Evolutionary conservation across 2,888 invertebrate genomes (phyloP), one percentile per base, ranked within the genome.

Genomic region (Tortrix viridana): DNA sequence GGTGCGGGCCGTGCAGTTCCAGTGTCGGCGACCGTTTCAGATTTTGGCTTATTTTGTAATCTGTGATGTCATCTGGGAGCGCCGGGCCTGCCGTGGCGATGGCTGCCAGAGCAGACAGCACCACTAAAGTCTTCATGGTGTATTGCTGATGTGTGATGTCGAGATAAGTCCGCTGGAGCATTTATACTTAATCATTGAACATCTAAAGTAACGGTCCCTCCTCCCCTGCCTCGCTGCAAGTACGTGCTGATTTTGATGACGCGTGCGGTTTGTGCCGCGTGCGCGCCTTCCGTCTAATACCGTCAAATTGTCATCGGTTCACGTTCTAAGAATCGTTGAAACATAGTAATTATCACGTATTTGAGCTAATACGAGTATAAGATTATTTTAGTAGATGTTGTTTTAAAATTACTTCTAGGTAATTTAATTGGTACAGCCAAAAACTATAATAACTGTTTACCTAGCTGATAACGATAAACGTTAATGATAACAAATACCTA

Each of bases 71-170:
- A 7, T 78, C 75, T 1, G 73, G 72, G 14, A 69, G 67, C 9
- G 86, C 69, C 20, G 91, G 90, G 37, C 86, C 86, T 63, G 89
- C 84, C 50, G 80, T 65, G 72, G 81, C 81, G 57, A 83, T 71
- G 43, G 81, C 71, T 65, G 74, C 83, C 73, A 89, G 69, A 73
- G 84, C 81, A 70, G 80, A 81, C 65, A 91, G 72, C 74, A 86
- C 81, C 71, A 87, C 73, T 71, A 87, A 70, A 72, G 81, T 84
- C 88, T 88, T 88, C 90, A 90, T 91, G 69, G 80, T 87, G 78
- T 72, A 76, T 69, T 70, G 68, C 68, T 72, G 75, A 68, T 71
- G 74, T 80, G 74, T 89, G 88, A 84, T 88, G 75, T 67, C 76
- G 69, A 66, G 65, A 71, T 66, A 57, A 66, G 68, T 67, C 38